Evolutionary conservation across 2,888 invertebrate species (phyloP), one percentile per base, ranked within the genome.

Genomic region (Stenoptilia bipunctidactyla): DNA sequence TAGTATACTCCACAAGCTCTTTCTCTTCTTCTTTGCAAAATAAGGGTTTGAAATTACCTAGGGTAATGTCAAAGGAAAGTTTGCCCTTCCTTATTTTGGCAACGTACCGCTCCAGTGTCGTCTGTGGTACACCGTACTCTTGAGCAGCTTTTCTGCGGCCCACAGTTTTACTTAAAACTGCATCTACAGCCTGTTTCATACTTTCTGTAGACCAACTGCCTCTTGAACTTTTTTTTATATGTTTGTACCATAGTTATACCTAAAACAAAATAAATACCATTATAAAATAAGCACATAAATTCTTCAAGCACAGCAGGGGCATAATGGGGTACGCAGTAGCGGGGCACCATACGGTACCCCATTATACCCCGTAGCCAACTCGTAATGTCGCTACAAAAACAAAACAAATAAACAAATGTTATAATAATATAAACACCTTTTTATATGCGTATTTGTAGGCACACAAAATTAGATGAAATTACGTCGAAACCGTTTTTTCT

Each of bases 111-210:
- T 45, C 44, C n/a, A 45, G 39, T 38, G 45, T 49, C 27, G 44
- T 45, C 15, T 45, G 47, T 33, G 46, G 46, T n/a, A 50, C 45
- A 37, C 27, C 15, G 40, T 41, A 44, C 13, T 15, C 15, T 41
- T 46, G 46, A 13, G 45, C 42, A 37, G 48, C 50, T 44, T 37
- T 34, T 33, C 41, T 38, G 38, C 43, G 46, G 38, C 46, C 41
- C 34, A 43, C 8, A 20, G 8, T 8, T 38, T 41, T 37, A 37
- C 44, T 25, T 33, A 45, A 39, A 39, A 45, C 45, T 15, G 40
- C 39, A 27, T 48, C 14, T 34, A 48, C 40, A 20, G 48, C 45
- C 37, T 41, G 13, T 33, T 33, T n/a, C 38, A 48, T 45, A 14
- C 15, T 5, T 37, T 47, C 45, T 42, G 43, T 40, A 4, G 39